Base-by-base conservation (phyloP, 2,113 vertebrate genomes). In the Cinclus mexicanus region DNA sequence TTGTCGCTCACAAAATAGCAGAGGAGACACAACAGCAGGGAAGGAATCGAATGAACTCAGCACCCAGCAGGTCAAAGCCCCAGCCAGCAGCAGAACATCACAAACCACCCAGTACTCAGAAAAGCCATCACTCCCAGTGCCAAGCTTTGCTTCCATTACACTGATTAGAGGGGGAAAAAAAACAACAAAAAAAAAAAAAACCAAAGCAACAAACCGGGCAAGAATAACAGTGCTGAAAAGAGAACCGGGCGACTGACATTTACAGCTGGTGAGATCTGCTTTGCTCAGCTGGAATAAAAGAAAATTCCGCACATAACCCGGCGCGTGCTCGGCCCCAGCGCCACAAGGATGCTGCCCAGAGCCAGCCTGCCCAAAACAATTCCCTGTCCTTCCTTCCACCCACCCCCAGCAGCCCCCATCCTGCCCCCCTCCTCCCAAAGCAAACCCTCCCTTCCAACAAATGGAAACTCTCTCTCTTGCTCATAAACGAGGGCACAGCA, bases 251-350 rank as follows among this genome's bases (percentile, higher is more conserved):
- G 0, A 2, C 20, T 37, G 57, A 41, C 42, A 49, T 61, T 87
- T 69, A 10, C 1, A 2, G 67, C 53, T 72, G 56, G 49, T 11
- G 37, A 65, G 67, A 64, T 65, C 28, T 52, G 82, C 84, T 57
- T 37, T 1, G 2, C 81, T 64, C 6, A 59, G 42, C 78, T 5
- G 37, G 52, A 55, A 91, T 59, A 80, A 87, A 68, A 47, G 60
- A 35, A 5, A 60, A 78, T 35, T 35, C 41, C 0, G 26, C 56
- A 2, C 39, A 39, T 42, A 39, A 17, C 4, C 4, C 7, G 0
- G 46, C 8, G 7, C 15, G 68, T 25, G 71, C 19, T 52, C 0
- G 3, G 44, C 29, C 24, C 7, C 2, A 29, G 28, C 0, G 3
- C 47, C 7, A 3, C 53, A 25, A 47, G 46, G 50, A 60, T 3